Percentiles rank a stretch among this genome's conserved stretches.
These are phyloP conservation scores for Colius striatus DNA, from an alignment of 2,113 vertebrate genomes.

Conservation along the genomic window DNA sequence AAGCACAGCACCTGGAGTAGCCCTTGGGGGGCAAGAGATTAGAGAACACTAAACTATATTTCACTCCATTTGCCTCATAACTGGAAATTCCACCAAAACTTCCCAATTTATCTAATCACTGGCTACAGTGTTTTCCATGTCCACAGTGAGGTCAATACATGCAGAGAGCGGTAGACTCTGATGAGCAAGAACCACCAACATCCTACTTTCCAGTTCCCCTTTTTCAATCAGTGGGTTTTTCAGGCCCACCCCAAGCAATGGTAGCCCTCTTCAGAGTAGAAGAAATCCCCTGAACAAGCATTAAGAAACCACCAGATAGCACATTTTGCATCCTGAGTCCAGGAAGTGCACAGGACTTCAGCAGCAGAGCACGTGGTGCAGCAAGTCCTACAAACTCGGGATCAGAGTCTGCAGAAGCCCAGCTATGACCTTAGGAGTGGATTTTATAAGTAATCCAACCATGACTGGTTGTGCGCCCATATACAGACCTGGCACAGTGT, in stretches of 20 bases:
- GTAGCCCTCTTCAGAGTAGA: neutral
- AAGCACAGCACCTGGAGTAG: neutral
- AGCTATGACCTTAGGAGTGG: neutral
- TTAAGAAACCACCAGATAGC: neutral
- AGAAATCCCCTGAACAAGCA: neutral
- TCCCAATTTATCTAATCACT: neutral
- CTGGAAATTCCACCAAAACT: neutral
- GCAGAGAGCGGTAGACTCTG: neutral
- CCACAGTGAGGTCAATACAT: neutral
- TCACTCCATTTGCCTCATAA: neutral
- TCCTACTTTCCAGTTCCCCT: conserved; percentile 1
- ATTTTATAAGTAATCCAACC: conserved; percentile 20
- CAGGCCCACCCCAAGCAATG: neutral
- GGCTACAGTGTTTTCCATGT: neutral
- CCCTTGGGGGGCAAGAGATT: neutral
- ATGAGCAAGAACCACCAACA: neutral
- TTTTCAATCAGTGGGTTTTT: neutral
- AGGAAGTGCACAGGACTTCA: neutral
- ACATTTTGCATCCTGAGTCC: rapidly evolving
- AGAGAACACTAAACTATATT: neutral
- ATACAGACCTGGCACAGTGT: neutral
- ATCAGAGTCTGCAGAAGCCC: neutral
- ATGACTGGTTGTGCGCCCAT: neutral
- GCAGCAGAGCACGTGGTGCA: neutral
- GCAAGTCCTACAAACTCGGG: neutral